A percentile compares a stretch with the other conserved stretches of the same genome.
phyloP scores from a whole-genome alignment of 2,113 vertebrate genomes.

The Willisornis vidua region DNA sequence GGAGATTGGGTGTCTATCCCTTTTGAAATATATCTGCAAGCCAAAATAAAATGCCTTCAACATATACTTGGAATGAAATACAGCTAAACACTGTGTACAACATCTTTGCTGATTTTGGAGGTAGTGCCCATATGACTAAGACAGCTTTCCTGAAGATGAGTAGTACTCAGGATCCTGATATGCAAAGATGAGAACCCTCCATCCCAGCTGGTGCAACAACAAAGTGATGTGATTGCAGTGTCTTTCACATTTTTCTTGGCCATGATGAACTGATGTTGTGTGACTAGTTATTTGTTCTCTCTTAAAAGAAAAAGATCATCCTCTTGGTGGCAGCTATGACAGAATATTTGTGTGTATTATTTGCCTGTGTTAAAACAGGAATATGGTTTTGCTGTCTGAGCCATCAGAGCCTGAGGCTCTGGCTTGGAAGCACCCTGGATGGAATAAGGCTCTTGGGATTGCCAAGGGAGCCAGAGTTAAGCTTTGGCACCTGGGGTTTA shows the following conservation, averaged over 20 bases:
- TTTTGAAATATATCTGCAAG: neutral
- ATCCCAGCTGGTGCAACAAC: accelerated
- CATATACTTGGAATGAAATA: neutral
- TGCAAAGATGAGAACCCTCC: neutral
- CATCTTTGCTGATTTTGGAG: neutral
- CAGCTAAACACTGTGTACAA: neutral
- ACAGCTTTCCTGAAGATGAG: neutral
- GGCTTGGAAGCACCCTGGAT: neutral
- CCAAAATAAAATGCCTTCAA: neutral
- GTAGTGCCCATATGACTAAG: neutral
- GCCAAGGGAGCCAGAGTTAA: neutral
- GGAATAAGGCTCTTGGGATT: neutral
- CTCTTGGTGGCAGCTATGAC: neutral
- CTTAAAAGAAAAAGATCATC: neutral
- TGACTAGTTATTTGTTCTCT: neutral
- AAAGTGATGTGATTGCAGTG: neutral
- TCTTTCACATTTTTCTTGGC: neutral
- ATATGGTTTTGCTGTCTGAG: neutral
- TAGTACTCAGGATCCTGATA: neutral
- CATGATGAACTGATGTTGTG: neutral
- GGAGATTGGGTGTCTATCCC: neutral
- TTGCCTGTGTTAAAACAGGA: neutral
- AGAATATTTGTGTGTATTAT: neutral
- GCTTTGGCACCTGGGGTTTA: neutral
- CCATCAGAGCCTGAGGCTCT: neutral